Conservation (phyloP, 35 echinoderm and acorn worm genomes). For the Nesometra sesokonis region DNA sequence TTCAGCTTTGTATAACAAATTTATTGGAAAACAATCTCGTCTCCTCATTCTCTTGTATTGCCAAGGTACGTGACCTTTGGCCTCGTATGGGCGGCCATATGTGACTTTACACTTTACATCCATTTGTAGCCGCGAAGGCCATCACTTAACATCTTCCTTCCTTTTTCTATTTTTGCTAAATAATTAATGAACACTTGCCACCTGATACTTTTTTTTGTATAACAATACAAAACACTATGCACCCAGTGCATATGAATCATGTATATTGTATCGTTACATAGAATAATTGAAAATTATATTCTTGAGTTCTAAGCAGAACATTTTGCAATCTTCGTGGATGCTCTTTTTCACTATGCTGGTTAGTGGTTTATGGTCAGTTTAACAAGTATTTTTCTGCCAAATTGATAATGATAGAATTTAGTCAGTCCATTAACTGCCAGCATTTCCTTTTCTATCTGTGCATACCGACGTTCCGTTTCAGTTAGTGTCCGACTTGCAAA, state of each 20-base stretch:
- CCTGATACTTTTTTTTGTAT: no score
- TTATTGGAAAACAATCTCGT: no score
- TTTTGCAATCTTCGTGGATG: conserved; percentile 32
- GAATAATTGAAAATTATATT: conserved; percentile 29
- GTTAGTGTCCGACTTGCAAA: conserved; percentile 40
- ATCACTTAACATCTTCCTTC: no score
- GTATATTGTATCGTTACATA: conserved; percentile 15
- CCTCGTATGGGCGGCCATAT: no score
- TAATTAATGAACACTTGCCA: no score
- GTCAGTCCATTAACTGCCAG: conserved; percentile 32
- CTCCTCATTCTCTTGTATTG: no score
- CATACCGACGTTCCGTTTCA: conserved; percentile 32
- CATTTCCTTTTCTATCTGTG: conserved; percentile 46
- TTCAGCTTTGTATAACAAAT: no score
- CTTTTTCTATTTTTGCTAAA: no score
- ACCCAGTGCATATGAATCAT: conserved; percentile 37
- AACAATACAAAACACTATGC: no score
- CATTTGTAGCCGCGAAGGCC: no score
- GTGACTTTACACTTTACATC: no score
- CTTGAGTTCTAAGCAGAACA: conserved; percentile 21
- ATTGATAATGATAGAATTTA: conserved; percentile 49
- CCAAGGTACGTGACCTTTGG: no score
- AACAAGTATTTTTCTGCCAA: conserved; percentile 18
- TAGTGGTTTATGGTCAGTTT: conserved; percentile 47
- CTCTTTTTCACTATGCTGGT: conserved; percentile 44